phyloP scores from a whole-genome alignment of 2,113 vertebrate genomes.

The Coturnix japonica region DNA sequence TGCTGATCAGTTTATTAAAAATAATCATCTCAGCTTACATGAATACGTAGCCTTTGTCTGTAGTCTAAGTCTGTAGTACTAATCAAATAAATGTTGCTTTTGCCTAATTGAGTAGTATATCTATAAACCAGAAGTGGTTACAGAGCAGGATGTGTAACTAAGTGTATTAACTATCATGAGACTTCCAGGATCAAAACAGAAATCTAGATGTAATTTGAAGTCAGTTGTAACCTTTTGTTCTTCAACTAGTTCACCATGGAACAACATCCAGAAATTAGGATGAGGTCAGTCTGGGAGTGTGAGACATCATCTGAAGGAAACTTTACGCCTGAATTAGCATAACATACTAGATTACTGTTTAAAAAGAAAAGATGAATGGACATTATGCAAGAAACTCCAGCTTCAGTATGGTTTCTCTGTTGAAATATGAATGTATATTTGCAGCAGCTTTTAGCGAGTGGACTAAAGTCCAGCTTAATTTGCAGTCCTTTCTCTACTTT shows the following conservation, averaged over 20 bases:
- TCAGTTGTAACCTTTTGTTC: neutral
- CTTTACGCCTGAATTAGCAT: neutral
- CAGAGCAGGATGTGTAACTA: neutral
- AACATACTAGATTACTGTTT: neutral
- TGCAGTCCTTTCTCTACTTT: neutral
- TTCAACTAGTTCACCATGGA: neutral
- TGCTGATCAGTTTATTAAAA: neutral
- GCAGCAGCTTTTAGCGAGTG: neutral
- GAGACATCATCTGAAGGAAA: neutral
- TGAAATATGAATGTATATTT: neutral
- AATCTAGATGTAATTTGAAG: neutral
- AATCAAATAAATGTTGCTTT: neutral
- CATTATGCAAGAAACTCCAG: neutral
- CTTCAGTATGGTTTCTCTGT: neutral
- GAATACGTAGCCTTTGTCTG: neutral
- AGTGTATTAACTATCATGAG: neutral
- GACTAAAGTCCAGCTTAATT: neutral
- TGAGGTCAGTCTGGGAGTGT: neutral
- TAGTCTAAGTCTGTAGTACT: too few species aligned
- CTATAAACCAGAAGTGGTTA: neutral
- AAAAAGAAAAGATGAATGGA: neutral
- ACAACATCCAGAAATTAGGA: neutral
- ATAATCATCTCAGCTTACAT: neutral
- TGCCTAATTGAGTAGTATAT: neutral
- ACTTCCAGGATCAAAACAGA: neutral